phyloP scores from a whole-genome alignment of 1,140 invertebrate genomes.

The Uloborus diversus region DNA sequence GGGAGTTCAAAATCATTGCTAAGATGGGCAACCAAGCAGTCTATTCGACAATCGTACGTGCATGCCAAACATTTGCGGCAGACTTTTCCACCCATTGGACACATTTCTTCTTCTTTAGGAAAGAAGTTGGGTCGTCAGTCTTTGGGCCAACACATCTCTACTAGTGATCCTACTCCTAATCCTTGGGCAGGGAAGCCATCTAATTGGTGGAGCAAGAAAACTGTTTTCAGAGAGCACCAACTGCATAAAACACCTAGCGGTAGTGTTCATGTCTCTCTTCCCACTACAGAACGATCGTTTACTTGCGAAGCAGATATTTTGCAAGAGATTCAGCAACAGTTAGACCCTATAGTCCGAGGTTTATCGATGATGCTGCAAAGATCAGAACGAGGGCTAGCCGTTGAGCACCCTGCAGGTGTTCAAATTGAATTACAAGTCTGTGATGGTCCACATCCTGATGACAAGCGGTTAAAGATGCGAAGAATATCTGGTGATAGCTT shows the following conservation, averaged over 20 bases:
- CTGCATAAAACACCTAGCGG: constrained; percentile 67
- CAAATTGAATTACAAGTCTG: constrained; percentile 87
- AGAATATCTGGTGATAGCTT: constrained; percentile 90
- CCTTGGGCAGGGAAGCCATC: constrained; percentile 39
- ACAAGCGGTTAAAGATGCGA: constrained; percentile 86
- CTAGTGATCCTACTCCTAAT: constrained; percentile 31
- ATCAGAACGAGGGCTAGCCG: constrained; percentile 65
- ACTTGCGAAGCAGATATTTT: constrained; percentile 79
- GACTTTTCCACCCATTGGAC: constrained; percentile 59
- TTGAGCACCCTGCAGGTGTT: constrained; percentile 85
- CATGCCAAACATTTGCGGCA: constrained; percentile 57
- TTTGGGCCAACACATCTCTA: constrained; percentile 19
- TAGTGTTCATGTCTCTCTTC: constrained; percentile 76
- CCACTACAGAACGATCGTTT: constrained; percentile 65
- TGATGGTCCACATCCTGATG: constrained; percentile 66
- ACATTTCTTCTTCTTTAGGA: constrained; percentile 19
- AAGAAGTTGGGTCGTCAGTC: constrained; percentile 24
- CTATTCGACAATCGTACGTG: constrained; percentile 56
- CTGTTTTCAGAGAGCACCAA: constrained; percentile 53
- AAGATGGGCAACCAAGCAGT: constrained; percentile 51
- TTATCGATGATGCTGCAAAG: constrained; percentile 69
- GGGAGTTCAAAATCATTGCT: constrained; percentile 34
- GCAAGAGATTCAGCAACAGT: constrained; percentile 81
- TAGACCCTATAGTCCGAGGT: constrained; percentile 74
- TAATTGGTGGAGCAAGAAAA: constrained; percentile 45